Evolutionary conservation across 2,113 vertebrate genomes (phyloP).

Genomic region (Numenius arquata): DNA sequence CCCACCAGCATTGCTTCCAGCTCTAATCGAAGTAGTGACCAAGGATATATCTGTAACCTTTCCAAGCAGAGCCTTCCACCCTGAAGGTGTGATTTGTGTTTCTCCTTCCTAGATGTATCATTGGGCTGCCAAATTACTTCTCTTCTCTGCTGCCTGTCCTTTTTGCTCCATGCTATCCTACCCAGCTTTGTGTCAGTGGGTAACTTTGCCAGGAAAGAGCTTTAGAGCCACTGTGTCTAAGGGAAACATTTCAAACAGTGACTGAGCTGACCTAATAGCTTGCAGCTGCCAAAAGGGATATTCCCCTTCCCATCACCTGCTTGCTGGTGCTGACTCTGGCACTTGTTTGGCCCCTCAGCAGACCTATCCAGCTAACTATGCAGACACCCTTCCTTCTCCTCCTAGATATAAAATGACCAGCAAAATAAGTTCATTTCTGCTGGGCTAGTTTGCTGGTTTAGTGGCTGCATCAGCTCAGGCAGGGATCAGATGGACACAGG

Average conservation of each 20-base stretch:
- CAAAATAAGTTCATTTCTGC: not conserved
- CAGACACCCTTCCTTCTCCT: not conserved
- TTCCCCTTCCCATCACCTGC: not conserved
- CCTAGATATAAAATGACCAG: not conserved
- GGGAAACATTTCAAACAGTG: not conserved
- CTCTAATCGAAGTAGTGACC: not conserved
- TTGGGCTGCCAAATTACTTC: not conserved
- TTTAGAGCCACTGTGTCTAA: not conserved
- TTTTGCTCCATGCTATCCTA: not conserved
- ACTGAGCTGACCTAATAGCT: not conserved
- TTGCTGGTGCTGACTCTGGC: not conserved
- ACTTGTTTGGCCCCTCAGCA: not conserved
- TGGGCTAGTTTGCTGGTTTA: not conserved
- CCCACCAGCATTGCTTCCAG: not conserved
- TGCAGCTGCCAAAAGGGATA: not conserved
- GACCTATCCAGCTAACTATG: accelerated
- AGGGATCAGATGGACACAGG: not conserved
- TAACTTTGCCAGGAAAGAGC: not conserved
- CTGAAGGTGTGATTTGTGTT: not conserved
- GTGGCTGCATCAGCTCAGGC: not conserved
- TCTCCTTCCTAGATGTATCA: not conserved
- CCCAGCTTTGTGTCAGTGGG: not conserved
- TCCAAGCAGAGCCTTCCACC: not conserved
- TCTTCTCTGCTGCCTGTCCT: not conserved
- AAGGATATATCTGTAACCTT: not conserved